Evolutionary conservation across 2,113 vertebrate genomes (phyloP).

Genomic region (Manacus vitellinus): DNA sequence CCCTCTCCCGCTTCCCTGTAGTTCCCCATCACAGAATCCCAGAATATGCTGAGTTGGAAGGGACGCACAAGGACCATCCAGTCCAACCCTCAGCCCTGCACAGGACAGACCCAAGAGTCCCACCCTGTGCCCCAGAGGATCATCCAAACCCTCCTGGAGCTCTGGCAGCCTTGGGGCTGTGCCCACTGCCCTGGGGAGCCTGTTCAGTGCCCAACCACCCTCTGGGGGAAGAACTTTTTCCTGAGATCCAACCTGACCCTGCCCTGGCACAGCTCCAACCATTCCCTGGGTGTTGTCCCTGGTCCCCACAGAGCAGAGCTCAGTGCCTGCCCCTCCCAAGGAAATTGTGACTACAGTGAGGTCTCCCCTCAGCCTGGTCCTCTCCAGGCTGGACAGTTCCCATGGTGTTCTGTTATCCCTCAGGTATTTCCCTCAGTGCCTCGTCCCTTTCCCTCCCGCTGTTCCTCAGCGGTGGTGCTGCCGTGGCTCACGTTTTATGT

Average conservation of each 20-base stretch:
- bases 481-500: slow-evolving; percentile 70
- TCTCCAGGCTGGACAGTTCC: background rate
- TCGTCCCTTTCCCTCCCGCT: background rate
- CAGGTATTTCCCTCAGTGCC: background rate
- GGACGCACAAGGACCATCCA: background rate
- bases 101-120: background rate
- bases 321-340: background rate
- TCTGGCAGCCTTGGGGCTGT: background rate
- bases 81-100: background rate
- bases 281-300: background rate
- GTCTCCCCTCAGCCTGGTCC: background rate
- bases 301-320: background rate
- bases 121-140: background rate
- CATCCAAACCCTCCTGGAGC: background rate
- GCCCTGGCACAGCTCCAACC: background rate
- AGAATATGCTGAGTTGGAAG: background rate
- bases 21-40: background rate
- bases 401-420: background rate
- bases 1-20: background rate
- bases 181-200: background rate
- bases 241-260: background rate
- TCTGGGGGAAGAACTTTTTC: background rate
- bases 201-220: background rate
- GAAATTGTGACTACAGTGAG: background rate
- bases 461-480: slow-evolving; percentile 38